These are phyloP conservation scores for Tridacna crocea DNA, from an alignment of 2,888 invertebrate genomes.

Conservation along the genomic window DNA sequence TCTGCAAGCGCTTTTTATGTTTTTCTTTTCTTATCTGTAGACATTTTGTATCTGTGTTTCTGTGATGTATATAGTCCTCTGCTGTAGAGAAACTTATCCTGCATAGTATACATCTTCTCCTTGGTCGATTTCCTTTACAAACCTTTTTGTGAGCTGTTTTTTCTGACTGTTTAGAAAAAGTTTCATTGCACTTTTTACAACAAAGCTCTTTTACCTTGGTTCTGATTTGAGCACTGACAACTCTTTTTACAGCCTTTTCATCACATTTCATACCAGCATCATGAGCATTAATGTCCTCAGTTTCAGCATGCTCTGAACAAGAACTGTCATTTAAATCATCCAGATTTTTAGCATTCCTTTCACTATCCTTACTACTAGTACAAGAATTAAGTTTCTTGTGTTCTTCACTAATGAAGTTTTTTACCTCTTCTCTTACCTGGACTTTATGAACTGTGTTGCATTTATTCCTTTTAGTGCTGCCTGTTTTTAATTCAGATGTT, in stretches of 20 bases:
- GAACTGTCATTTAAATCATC: neutral
- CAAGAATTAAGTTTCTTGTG: no score
- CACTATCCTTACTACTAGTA: neutral
- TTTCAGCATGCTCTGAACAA: neutral
- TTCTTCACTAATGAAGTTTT: no score
- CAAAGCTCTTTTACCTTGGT: neutral
- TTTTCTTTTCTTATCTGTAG: conserved; percentile 32
- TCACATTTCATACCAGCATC: neutral
- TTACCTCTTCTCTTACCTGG: no score
- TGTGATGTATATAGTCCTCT: conserved; percentile 38
- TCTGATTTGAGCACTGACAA: neutral
- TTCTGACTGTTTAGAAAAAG: conserved; percentile 4
- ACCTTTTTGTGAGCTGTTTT: conserved; percentile 10
- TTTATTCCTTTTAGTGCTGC: no score
- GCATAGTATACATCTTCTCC: conserved; percentile 40
- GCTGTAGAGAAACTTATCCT: conserved; percentile 32
- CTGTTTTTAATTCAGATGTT: no score
- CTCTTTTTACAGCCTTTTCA: neutral
- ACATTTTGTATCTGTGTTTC: conserved; percentile 41
- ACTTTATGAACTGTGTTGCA: no score
- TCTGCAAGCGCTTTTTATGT: conserved; percentile 29
- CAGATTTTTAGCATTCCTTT: neutral
- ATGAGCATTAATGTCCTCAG: neutral
- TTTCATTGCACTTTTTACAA: conserved; percentile 22
- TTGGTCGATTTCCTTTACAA: conserved; percentile 37